Evolutionary conservation across 2,113 vertebrate species (phyloP), one percentile per base, ranked within the genome.

Genomic region (Hemicordylus capensis): DNA sequence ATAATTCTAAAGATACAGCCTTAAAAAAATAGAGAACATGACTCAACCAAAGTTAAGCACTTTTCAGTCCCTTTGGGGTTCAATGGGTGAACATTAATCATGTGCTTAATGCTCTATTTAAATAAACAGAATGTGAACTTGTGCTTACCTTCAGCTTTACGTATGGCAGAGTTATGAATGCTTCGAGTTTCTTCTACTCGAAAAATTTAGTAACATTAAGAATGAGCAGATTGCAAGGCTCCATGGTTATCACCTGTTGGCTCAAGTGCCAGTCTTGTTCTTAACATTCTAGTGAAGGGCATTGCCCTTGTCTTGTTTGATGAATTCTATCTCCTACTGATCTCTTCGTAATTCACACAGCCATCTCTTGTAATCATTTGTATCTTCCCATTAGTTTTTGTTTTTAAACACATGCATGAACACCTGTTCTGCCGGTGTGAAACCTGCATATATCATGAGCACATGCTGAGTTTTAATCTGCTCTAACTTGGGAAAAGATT

Each of bases 381-480:
- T 64, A 67, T 85, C 51, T 72, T 86, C 79, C 8, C 37, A 44
- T 61, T 74, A 19, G 19, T 48, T 76, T 85, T 67, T 83, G 19
- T 79, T 84, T 92, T 92, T 89, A 84, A 92, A 81, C 61, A 88
- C 19, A 82, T 77, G 63, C 80, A 12, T n/a, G 54, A 67, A 51
- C n/a, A 70, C 86, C 61, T 85, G 46, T 82, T 94, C 87, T 91
- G 89, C 20, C 76, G 82, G 46, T 82, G 37, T 37, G 81, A 87
- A 64, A 70, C 39, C 59, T 26, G 56, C n/a, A 37, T 66, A 20
- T 85, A 76, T 70, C 90, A 0, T 64, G 54, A 92, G 34, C 14
- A 26, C 69, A 75, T 37, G 88, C n/a, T 63, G 66, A 86, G 56
- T 82, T 86, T 81, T 81, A 85, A 77, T 91, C 12, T 56, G 64